Evolutionary conservation across 2,888 invertebrate genomes (phyloP).

Genomic region (Cyrtodaria siliqua): DNA sequence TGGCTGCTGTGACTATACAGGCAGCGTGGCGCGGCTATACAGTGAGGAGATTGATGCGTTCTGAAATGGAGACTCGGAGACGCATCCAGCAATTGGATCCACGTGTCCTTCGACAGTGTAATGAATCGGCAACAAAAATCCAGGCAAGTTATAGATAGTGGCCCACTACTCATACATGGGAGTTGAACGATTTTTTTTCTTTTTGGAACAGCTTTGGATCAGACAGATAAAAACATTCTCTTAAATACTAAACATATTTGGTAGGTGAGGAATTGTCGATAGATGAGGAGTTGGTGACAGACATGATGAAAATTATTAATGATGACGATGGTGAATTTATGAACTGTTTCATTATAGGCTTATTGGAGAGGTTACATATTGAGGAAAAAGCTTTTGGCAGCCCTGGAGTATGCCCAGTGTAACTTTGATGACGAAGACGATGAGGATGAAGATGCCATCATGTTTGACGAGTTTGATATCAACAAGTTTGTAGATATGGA

Average conservation of each 20-base stretch:
- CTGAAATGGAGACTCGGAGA: background rate
- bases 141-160: slow-evolving; percentile 71
- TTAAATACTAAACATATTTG: too few species aligned
- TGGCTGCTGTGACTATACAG: slow-evolving; percentile 69
- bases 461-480: slow-evolving; percentile 71
- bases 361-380: slow-evolving; percentile 76
- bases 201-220: too few species aligned
- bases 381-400: slow-evolving; percentile 72
- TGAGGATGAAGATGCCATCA: slow-evolving; percentile 72
- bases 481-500: slow-evolving; percentile 71
- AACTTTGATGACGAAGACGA: slow-evolving; percentile 72
- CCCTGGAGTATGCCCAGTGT: slow-evolving; percentile 76
- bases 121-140: slow-evolving; percentile 73
- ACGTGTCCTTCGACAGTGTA: slow-evolving; percentile 54
- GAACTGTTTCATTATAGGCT: slow-evolving; percentile 65
- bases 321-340: too few species aligned
- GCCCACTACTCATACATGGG: too few species aligned
- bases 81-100: slow-evolving; percentile 33
- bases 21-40: slow-evolving; percentile 53
- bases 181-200: too few species aligned
- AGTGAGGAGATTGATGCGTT: slow-evolving; percentile 21
- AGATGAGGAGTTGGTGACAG: too few species aligned
- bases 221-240: too few species aligned
- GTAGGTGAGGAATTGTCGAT: too few species aligned
- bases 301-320: too few species aligned